These are phyloP conservation scores for Cebidichthys violaceus DNA, from an alignment of 2,113 vertebrate genomes.

Conservation along the genomic window DNA sequence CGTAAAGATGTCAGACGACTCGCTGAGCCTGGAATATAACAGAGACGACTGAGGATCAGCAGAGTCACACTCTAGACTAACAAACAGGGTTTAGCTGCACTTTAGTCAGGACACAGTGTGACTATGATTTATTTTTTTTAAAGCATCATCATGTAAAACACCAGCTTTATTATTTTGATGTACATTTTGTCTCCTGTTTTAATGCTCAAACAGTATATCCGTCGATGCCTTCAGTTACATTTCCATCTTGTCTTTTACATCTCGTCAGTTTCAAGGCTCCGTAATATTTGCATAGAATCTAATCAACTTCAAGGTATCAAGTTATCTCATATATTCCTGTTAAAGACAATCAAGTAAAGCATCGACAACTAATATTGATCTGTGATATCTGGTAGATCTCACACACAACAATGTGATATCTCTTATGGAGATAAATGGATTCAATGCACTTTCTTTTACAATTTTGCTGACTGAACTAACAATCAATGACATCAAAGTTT, in stretches of 20 bases:
- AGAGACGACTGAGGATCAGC: slow-evolving; percentile 4
- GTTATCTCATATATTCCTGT: neutral
- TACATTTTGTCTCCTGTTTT: too few relatives aligned
- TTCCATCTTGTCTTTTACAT: neutral
- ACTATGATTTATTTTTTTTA: too few relatives aligned
- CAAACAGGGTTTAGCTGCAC: neutral
- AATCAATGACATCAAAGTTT: slow-evolving; percentile 27
- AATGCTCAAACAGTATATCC: neutral
- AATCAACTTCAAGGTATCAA: neutral
- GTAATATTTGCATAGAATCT: neutral
- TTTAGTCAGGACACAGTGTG: neutral
- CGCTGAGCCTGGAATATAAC: neutral
- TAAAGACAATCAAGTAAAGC: neutral
- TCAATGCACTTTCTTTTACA: accelerated
- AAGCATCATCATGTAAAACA: neutral
- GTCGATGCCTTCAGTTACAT: neutral
- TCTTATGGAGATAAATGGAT: neutral
- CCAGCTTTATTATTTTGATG: too few relatives aligned
- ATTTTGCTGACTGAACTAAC: neutral
- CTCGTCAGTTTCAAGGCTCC: neutral
- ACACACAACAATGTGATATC: neutral
- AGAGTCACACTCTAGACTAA: neutral
- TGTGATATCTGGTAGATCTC: neutral
- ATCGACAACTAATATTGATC: too few relatives aligned
- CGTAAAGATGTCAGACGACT: slow-evolving; percentile 6